Base-by-base conservation (phyloP, 2,113 vertebrate genomes). In the Amphiprion ocellaris region DNA sequence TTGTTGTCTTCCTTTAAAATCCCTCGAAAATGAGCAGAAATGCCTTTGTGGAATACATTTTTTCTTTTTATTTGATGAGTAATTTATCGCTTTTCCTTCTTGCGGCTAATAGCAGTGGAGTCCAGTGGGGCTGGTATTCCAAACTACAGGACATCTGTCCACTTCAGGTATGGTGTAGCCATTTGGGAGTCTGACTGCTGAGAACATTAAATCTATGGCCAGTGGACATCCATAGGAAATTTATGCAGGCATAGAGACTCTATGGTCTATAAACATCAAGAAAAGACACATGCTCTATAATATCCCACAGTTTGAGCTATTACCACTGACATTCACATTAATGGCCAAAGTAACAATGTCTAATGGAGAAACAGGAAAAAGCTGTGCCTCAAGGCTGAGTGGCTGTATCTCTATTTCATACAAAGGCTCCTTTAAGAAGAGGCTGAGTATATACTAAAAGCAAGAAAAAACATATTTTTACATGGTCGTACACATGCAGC, bases 141-240 rank as follows among this genome's bases (percentile, higher is more conserved):
- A 65, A 65, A 53, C 21, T 28, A 62, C 63, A 5, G 50, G 54
- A 69, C 9, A 56, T 64, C 21, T 11, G 24, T 77, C 24, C 46
- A 23, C 68, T 80, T 62, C 37, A 77, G 24, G 26, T 63, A 60
- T 3, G 30, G 24, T 80, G 39, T 11, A 71, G 49, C 54, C 49
- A 80, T 87, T 83, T 82, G 61, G 59, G 58, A 82, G 47, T 49
- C 58, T 26, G 23, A 71, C 69, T 8, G 9, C 54, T 64, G 77
- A 64, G 54, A 71, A 50, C 65, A 86, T 81, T 83, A 79, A 90
- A 85, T 85, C 65, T 61, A 37, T 47, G 69, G 58, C 52, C 70
- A 76, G 55, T 59, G 55, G 49, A 79, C 59, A 62, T 64, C 44
- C 3, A 41, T 5, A 59, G 44, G 49, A 30, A 28, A 74, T 74